Base-by-base conservation (phyloP, 2,888 invertebrate genomes). In the Caprella mutica region DNA sequence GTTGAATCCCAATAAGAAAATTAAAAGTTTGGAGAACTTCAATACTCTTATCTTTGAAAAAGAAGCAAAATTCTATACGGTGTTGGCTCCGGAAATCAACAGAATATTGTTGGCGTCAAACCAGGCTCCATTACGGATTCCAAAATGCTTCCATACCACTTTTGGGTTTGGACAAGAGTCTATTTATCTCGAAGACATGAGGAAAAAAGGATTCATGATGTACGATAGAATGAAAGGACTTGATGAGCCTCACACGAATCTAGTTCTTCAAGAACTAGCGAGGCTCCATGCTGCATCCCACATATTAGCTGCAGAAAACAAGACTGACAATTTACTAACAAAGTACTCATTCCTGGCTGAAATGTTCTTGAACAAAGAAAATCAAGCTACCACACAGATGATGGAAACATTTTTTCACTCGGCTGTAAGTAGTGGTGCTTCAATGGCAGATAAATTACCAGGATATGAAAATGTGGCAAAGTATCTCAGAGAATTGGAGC, bases 181-280 rank as follows among this genome's bases (percentile, higher is more conserved):
- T 3, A 44, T 62, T 8, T 21, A 54, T 5, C 27, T 59, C 3
- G 48, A 50, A n/a, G 59, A 62, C 29, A 30, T 59, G 6, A 33
- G 56, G 3, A 23, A 48, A 2, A 21, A 42, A 3, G 53, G 51
- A 3, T 62, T 62, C 35, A 62, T 52, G 35, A 62, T 62, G 62
- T 42, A 33, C 35, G 59, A 58, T 38, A 52, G 56, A 1, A 35
- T 19, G 39, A 51, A 44, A 8, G 62, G 62, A 27, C 52, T 59
- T 42, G 62, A 62, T 30, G 17, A 29, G 14, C 42, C 53, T 24
- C 62, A 62, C 26, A 24, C 44, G 17, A 27, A 23, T 14, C 44
- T 62, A 19, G 56, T 62, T 2, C 14, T 62, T 3, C 38, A 56
- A 27, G 62, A 62, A 19, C 53, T 62, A 24, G 62, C 39, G 8